A percentile compares a stretch with the other conserved stretches of the same genome.
Evolutionary conservation across 2,113 vertebrate genomes (phyloP).

Genomic region (Isichthys henryi): DNA sequence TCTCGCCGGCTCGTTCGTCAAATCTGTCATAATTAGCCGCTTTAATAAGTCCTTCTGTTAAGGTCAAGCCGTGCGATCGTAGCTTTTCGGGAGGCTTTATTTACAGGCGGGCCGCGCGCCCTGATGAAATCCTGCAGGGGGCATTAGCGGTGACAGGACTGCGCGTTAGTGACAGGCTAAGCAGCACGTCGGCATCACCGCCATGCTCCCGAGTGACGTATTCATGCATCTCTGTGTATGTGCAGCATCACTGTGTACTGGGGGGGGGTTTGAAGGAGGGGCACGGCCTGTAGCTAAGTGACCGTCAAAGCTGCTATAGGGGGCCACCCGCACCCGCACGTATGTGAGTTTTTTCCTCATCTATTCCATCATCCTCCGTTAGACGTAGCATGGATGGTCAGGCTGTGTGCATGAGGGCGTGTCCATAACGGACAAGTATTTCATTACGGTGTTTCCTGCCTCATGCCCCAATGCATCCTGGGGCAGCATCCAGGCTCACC

Average conservation of each 20-base stretch:
- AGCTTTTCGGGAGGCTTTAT: conserved; percentile 10
- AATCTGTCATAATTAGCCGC: conserved; percentile 20
- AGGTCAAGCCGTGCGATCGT: conserved; percentile 7
- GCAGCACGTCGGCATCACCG: not conserved
- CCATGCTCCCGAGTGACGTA: not conserved
- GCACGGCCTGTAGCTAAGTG: not conserved
- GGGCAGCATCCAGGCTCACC: not conserved
- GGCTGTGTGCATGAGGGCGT: not conserved
- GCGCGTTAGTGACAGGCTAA: not conserved
- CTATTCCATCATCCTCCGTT: not conserved
- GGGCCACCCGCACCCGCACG: not conserved
- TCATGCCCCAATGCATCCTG: not conserved
- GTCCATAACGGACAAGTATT: not conserved
- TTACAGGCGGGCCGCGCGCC: not conserved
- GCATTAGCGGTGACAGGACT: conserved; percentile 11
- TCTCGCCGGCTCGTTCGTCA: not conserved
- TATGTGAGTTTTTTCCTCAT: not conserved
- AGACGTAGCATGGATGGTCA: not conserved
- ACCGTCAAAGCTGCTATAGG: not conserved
- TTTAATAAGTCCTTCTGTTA: conserved; percentile 21
- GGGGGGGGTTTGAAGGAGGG: not conserved
- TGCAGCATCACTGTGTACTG: not conserved
- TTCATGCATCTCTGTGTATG: not conserved
- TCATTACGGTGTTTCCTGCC: not conserved
- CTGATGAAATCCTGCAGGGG: conserved; percentile 18